Evolutionary conservation across 2,113 vertebrate genomes (phyloP).

Genomic region (Lasiurus cinereus): DNA sequence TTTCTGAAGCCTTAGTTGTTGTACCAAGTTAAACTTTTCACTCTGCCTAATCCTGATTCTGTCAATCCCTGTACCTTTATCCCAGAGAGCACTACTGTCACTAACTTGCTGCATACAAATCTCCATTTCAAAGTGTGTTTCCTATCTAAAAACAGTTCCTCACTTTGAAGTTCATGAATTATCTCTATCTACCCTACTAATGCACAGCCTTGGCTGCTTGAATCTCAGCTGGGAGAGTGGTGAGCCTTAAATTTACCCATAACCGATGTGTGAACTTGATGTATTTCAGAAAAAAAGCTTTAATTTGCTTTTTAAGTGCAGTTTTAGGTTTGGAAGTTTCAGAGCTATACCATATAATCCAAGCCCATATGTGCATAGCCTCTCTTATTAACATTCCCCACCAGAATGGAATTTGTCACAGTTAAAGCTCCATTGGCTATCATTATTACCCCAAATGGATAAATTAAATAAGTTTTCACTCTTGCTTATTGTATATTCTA

Average conservation of each 20-base stretch:
- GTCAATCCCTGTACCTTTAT: background rate
- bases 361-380: background rate
- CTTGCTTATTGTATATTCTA: background rate
- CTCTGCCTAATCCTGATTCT: background rate
- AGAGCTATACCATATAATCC: background rate
- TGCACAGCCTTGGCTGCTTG: background rate
- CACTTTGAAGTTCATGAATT: background rate
- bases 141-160: background rate
- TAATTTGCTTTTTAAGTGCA: constrained; percentile 4
- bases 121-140: background rate
- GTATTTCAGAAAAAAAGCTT: background rate
- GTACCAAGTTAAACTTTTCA: background rate
- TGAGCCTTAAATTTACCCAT: background rate
- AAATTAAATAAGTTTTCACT: background rate
- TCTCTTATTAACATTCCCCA: background rate
- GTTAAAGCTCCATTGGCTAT: background rate
- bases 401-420: background rate
- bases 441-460: background rate
- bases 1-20: background rate
- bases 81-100: rapidly evolving
- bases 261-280: background rate
- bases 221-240: background rate
- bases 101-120: background rate
- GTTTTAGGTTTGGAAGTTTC: background rate
- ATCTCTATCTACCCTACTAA: background rate